Conservation (phyloP, 2,113 vertebrate genomes). For the Cynoglossus semilaevis region DNA sequence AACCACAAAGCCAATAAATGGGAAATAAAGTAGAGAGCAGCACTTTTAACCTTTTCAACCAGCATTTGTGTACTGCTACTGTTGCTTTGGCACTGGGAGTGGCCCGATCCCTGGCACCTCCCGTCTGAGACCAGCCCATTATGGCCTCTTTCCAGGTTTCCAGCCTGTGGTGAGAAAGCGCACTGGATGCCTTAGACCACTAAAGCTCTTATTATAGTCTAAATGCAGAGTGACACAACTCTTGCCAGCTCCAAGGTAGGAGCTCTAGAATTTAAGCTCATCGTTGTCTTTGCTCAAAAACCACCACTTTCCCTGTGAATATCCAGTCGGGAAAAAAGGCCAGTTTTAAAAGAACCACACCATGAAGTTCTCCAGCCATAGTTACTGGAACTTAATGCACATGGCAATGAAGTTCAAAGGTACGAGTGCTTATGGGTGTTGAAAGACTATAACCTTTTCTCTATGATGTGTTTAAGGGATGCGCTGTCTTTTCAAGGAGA, state of each 20-base stretch:
- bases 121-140: constrained; percentile 70
- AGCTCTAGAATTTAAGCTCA: constrained; percentile 60
- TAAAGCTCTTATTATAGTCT: constrained; percentile 79
- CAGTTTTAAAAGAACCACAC: constrained; percentile 27
- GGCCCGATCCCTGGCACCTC: constrained; percentile 68
- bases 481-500: not conserved
- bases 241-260: constrained; percentile 68
- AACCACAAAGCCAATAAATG: constrained; percentile 77
- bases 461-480: constrained; percentile 34
- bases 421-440: constrained; percentile 26
- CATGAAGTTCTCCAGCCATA: constrained; percentile 22
- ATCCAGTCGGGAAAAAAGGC: constrained; percentile 22
- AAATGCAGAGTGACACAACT: constrained; percentile 72
- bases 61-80: constrained; percentile 68
- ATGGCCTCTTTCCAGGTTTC: constrained; percentile 75
- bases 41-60: constrained; percentile 77
- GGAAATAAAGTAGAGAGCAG: constrained; percentile 70
- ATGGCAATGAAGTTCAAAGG: constrained; percentile 37
- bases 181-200: constrained; percentile 71
- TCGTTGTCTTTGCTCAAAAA: constrained; percentile 59
- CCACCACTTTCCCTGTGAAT: constrained; percentile 44
- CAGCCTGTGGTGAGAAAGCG: constrained; percentile 70
- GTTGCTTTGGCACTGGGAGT: constrained; percentile 72
- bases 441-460: constrained; percentile 29
- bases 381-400: constrained; percentile 21